Evolutionary conservation across 2,888 invertebrate species (phyloP).

Genomic region (Serripes groenlandicus): DNA sequence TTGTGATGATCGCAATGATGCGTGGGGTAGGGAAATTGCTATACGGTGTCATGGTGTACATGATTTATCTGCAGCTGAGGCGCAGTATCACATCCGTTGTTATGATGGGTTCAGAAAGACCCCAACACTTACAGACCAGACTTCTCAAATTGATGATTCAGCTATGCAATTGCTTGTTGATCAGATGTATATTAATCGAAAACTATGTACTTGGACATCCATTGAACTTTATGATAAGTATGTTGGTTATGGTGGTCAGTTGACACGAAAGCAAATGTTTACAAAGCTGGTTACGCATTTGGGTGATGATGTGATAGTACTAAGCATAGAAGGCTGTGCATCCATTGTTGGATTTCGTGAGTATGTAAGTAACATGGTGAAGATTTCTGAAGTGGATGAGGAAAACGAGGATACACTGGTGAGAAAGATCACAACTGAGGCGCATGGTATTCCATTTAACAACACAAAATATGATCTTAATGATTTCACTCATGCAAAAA

Average conservation of each 20-base stretch:
- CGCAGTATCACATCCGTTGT: not conserved
- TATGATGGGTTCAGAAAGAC: not conserved
- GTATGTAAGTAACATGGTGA: conserved; percentile 26
- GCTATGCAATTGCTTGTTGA: not conserved
- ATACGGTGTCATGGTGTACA: not conserved
- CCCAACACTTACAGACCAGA: not conserved
- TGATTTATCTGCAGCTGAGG: not conserved
- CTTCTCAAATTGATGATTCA: not conserved
- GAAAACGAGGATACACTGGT: not conserved
- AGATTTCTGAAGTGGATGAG: conserved; percentile 10
- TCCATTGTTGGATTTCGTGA: conserved; percentile 33
- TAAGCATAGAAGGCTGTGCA: conserved; percentile 25
- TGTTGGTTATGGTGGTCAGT: not conserved
- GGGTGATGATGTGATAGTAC: not conserved
- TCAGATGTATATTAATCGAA: conserved; percentile 9
- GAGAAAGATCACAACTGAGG: not conserved
- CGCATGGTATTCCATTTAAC: not conserved
- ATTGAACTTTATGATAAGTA: conserved; percentile 21
- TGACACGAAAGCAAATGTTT: conserved; percentile 28
- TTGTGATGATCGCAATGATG: not conserved
- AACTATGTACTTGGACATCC: conserved; percentile 11
- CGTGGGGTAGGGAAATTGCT: not conserved
- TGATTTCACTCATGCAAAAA: not conserved
- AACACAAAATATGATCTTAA: not conserved
- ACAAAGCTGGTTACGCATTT: not conserved